Evolutionary conservation across 2,888 invertebrate species (phyloP), one percentile per base, ranked within the genome.

Genomic region (Eupithecia dodoneata): DNA sequence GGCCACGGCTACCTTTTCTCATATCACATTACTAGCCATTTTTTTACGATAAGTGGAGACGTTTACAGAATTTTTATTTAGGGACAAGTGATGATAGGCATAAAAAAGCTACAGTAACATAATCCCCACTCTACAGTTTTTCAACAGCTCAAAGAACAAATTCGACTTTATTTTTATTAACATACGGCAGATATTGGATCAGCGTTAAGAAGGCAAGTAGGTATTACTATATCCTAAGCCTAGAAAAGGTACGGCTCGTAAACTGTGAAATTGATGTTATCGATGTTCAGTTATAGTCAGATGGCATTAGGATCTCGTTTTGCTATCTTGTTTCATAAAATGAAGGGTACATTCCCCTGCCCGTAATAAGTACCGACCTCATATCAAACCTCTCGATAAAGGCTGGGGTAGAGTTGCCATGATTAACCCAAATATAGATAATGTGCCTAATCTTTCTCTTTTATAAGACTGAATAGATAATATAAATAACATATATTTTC

Each of bases 1-100:
- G 52, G 52, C 55, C 66, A 73, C 70, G 41, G 65, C 47, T 63
- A 74, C 66, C 71, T 66, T 76, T 71, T 73, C 44, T 66, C 71
- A 71, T 70, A 65, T 76, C 47, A 66, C 66, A 77, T 77, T 74
- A 74, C 67, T 49, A 73, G 15, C 41, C 47, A 70, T 49, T 47
- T 67, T 63, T 72, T 52, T 67, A n/a, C 52, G 55, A 72, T 76
- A 72, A 65, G 59, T 63, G 63, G n/a, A 55, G 15, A 59, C 42
- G 59, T 42, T 55, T n/a, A 44, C 42, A 18, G 72, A 72, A 72
- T 47, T 47, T 47, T 49, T 49, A 69, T 69, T 42, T 15, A 41
- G 41, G 13, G 59, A 59, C 59, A 63, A 10, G 30, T 30, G 63
- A 63, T 63, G 30, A 30, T 12, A 12, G 4, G 10, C 10, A 18